Base-by-base conservation (phyloP, 2,888 invertebrate species). In the Lasioglossum oenotherae region DNA sequence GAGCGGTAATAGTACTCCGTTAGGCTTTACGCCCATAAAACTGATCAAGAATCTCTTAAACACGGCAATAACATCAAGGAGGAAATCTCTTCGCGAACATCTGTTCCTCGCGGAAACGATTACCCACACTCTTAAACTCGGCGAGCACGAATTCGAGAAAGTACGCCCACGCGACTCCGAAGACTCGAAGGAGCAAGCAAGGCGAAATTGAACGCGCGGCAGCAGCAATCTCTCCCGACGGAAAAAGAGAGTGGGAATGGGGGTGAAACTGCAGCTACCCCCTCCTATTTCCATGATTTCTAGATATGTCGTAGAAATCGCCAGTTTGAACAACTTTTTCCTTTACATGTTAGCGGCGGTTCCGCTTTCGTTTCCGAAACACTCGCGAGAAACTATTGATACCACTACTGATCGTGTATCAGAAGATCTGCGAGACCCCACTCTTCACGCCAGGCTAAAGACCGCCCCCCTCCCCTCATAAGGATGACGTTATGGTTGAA, bases 101-200 rank as follows among this genome's bases (percentile, higher is more conserved):
- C 67, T 35, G 67, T 38, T 38, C 67, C 19, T 23, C 69, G 38
- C 41, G 23, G 19, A 38, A 41, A 69, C 69, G 41, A 41, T 69
- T n/a, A 38, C 38, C 35, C 41, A n/a, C 38, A n/a, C 41, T 38
- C 38, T 35, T 4, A 41, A 2, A 57, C 72, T 35, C 10, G 14
- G 16, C 69, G 23, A 53, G 74, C 67, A 77, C 74, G 77, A 78
- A 84, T 78, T 46, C 72, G 19, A 35, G 74, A 82, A 84, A 35
- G 84, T 77, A 82, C 84, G 81, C 67, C 77, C 78, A 60, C 77
- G 77, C 82, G 27, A 19, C 14, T 27, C 23, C 44, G 38, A 57
- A 73, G n/a, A 57, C n/a, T n/a, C n/a, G n/a, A n/a, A 57, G 57
- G n/a, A 57, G 60, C 12, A 49, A 77, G 60, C 60, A 4, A 57